phyloP scores from a whole-genome alignment of 2,797 vertebrate species.

The Atherinosoma microstoma region DNA sequence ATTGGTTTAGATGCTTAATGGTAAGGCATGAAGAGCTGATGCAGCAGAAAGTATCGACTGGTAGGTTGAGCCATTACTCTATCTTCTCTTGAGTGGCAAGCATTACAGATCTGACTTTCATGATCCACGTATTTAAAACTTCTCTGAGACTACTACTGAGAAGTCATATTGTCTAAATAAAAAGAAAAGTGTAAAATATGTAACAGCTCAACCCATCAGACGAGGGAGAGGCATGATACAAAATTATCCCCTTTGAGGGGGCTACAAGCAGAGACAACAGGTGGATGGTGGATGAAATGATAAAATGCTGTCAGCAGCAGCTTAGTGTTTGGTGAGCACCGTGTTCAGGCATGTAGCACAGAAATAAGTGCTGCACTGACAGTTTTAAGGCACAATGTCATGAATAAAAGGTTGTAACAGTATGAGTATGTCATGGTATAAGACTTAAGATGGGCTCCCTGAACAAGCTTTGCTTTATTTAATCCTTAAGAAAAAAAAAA shows the following conservation, averaged over 20 bases:
- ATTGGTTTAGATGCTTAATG: constrained; percentile 2
- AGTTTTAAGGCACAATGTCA: background rate
- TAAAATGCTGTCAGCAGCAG: constrained; percentile 6
- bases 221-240: background rate
- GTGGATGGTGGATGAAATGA: background rate
- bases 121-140: background rate
- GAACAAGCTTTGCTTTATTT: too few relatives aligned
- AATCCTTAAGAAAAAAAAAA: background rate
- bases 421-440: background rate
- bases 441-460: constrained; percentile 1
- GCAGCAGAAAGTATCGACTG: background rate
- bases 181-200: background rate
- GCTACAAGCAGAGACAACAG: constrained; percentile 1
- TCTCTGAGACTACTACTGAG: background rate
- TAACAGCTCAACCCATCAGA: background rate
- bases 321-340: background rate
- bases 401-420: background rate
- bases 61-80: background rate
- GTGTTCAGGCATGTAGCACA: background rate
- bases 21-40: background rate
- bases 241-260: background rate
- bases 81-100: background rate
- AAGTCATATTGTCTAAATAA: background rate
- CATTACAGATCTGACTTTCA: background rate
- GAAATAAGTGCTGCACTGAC: background rate